phyloP scores from a whole-genome alignment of 2,888 invertebrate species.

The Morpho helenor region DNA sequence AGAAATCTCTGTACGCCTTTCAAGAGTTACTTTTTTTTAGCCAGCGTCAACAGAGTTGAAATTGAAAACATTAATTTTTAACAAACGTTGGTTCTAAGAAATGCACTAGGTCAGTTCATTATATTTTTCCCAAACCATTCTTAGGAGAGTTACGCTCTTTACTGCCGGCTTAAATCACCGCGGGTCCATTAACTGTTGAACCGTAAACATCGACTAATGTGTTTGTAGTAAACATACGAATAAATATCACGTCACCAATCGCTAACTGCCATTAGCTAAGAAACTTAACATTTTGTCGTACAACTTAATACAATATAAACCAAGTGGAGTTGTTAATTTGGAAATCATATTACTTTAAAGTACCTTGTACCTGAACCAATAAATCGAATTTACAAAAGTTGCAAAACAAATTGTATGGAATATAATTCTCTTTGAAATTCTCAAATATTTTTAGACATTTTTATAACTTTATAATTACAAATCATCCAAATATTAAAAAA shows the following conservation, averaged over 20 bases:
- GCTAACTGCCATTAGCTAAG: conserved; percentile 1
- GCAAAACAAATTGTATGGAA: too few species aligned
- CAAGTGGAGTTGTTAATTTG: too few species aligned
- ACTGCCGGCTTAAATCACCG: conserved; percentile 29
- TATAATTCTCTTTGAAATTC: too few species aligned
- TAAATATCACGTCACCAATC: conserved; percentile 10
- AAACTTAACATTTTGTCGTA: too few species aligned
- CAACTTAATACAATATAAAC: too few species aligned
- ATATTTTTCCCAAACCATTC: conserved; percentile 7
- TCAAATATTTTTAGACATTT: too few species aligned
- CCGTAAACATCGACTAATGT: conserved; percentile 37
- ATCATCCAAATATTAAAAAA: too few species aligned
- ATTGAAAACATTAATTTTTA: conserved; percentile 10
- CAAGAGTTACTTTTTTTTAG: not conserved
- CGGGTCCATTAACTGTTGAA: conserved; percentile 34
- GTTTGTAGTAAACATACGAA: conserved; percentile 23
- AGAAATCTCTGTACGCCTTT: not conserved
- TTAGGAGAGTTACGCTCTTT: conserved; percentile 11
- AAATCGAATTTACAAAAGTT: too few species aligned
- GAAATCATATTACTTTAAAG: too few species aligned
- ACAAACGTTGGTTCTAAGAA: conserved; percentile 10
- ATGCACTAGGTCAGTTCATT: conserved; percentile 12
- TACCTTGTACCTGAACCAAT: too few species aligned
- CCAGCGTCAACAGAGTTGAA: not conserved
- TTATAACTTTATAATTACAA: too few species aligned